phyloP scores from a whole-genome alignment of 2,888 invertebrate species.

The Thysanoteuthis rhombus region DNA sequence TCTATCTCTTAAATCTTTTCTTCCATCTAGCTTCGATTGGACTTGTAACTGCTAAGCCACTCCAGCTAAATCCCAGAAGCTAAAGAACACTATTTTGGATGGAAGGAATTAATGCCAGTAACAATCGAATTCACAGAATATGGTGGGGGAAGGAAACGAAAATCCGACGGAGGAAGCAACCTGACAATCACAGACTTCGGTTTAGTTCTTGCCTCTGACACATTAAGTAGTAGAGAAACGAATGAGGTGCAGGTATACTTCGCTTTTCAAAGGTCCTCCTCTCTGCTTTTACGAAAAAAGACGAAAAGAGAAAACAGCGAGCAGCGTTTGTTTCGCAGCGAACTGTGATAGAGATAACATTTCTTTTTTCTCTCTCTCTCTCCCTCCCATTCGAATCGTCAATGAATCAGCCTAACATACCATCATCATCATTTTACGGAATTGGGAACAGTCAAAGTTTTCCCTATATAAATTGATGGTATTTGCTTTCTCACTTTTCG shows the following conservation, averaged over 20 bases:
- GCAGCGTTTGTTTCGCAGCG: too few species aligned
- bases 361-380: too few species aligned
- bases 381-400: too few species aligned
- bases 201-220: not conserved
- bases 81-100: not conserved
- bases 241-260: not conserved
- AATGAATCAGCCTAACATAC: too few species aligned
- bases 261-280: too few species aligned
- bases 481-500: too few species aligned
- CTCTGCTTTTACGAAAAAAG: too few species aligned
- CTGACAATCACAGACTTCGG: not conserved
- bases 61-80: not conserved
- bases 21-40: not conserved
- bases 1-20: not conserved
- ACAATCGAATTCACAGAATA: not conserved
- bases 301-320: too few species aligned
- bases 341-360: too few species aligned
- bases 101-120: not conserved
- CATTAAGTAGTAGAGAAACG: not conserved
- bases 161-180: not conserved
- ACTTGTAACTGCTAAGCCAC: not conserved
- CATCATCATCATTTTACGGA: too few species aligned
- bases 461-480: too few species aligned
- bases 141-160: not conserved
- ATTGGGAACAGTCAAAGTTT: too few species aligned